Evolutionary conservation across 1,140 invertebrate species (phyloP).

Genomic region (Drosophila kepulauana): DNA sequence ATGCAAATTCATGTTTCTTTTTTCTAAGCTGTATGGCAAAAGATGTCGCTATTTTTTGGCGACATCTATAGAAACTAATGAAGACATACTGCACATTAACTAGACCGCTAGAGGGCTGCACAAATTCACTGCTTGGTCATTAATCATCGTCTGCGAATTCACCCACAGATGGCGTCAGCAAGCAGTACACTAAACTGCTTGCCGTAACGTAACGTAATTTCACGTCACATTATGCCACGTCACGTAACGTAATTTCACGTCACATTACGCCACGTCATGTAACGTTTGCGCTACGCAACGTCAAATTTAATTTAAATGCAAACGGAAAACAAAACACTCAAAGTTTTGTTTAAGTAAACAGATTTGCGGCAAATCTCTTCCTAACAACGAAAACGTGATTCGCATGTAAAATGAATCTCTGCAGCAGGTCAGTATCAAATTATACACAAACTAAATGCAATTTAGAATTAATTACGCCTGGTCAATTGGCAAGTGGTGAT

Average conservation of each 20-base stretch:
- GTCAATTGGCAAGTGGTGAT: conserved; percentile 28
- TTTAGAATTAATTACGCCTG: conserved; percentile 75
- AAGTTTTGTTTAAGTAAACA: conserved; percentile 34
- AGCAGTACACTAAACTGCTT: neutral
- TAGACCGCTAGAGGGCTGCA: neutral
- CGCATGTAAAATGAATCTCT: conserved; percentile 12
- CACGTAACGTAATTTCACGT: neutral
- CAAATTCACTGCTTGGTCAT: neutral
- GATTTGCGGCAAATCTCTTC: conserved; percentile 42
- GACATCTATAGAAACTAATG: conserved; percentile 8
- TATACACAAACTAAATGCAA: conserved; percentile 54
- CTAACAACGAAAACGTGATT: conserved; percentile 20
- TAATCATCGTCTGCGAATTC: neutral
- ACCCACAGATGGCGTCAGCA: conserved; percentile 3
- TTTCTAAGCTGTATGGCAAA: neutral
- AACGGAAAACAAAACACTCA: neutral
- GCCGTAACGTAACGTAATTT: neutral
- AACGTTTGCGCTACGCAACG: conserved; percentile 8
- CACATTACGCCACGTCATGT: neutral
- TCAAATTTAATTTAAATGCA: conserved; percentile 5
- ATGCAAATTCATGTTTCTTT: conserved; percentile 16
- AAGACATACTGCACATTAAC: neutral
- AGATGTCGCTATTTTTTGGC: neutral
- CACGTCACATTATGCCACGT: neutral
- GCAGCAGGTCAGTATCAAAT: conserved; percentile 27